Percentiles rank a stretch among this genome's conserved stretches.
phyloP scores from a whole-genome alignment of 2,797 vertebrate genomes.

The Crypturellus tataupa region DNA sequence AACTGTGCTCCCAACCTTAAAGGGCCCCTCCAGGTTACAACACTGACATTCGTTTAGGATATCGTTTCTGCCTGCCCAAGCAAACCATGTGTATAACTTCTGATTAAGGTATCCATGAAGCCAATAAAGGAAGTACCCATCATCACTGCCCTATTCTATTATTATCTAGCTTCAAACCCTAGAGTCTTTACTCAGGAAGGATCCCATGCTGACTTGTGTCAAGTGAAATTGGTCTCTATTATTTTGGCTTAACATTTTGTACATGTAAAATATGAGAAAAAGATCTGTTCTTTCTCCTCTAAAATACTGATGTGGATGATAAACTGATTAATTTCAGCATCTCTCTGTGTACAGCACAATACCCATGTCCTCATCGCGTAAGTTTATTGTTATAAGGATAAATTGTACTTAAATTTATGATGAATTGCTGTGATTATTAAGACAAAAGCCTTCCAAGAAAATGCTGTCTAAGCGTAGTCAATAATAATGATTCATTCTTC shows the following conservation, averaged over 20 bases:
- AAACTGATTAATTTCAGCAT: background rate
- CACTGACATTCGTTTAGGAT: background rate
- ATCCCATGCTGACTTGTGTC: background rate
- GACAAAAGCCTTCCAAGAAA: background rate
- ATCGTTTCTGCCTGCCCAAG: background rate
- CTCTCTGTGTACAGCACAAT: background rate
- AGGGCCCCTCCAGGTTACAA: background rate
- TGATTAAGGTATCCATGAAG: background rate
- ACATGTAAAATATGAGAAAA: background rate
- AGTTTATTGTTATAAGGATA: background rate
- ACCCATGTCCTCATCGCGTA: background rate
- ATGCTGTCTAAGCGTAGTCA: background rate
- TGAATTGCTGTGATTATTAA: background rate
- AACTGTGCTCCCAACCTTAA: background rate
- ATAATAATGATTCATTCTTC: background rate
- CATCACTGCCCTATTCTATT: background rate
- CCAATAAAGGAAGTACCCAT: background rate
- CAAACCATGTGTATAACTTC: background rate
- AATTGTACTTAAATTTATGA: background rate
- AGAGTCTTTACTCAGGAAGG: background rate
- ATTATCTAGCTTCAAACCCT: background rate
- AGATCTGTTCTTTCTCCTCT: rapidly evolving
- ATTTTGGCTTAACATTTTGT: background rate
- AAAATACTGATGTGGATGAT: background rate
- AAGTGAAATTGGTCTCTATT: background rate